phyloP scores from a whole-genome alignment of 1,140 invertebrate genomes.

The Colletes gigas region DNA sequence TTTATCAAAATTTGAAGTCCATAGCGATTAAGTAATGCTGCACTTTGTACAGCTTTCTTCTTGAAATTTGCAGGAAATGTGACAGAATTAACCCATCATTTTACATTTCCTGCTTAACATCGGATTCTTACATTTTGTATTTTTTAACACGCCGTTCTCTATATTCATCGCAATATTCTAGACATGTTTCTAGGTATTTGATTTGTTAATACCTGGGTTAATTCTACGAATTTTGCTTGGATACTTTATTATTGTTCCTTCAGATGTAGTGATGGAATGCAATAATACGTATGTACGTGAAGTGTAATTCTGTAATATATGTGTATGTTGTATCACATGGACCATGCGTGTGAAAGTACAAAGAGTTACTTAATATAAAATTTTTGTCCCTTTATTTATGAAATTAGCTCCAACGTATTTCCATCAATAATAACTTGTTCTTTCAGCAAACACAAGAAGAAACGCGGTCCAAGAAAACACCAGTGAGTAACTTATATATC shows the following conservation, averaged over 20 bases:
- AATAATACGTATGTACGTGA: conserved; percentile 29
- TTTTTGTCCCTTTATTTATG: conserved; percentile 60
- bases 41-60: conserved; percentile 17
- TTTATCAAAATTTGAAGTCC: conserved; percentile 55
- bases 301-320: conserved; percentile 31
- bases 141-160: conserved; percentile 73
- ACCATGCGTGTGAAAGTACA: conserved; percentile 13
- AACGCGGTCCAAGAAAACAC: conserved; percentile 73
- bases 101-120: conserved; percentile 45
- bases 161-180: conserved; percentile 59
- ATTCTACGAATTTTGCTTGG: conserved; percentile 34
- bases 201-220: conserved; percentile 59
- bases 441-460: conserved; percentile 80
- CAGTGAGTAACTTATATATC: conserved; percentile 71
- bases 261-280: conserved; percentile 2
- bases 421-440: conserved; percentile 66
- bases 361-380: conserved; percentile 31
- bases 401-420: conserved; percentile 56
- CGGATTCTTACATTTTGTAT: conserved; percentile 36
- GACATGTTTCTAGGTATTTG: conserved; percentile 42
- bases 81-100: conserved; percentile 64
- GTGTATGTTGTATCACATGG: conserved; percentile 22
- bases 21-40: conserved; percentile 11
- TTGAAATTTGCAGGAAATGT: conserved; percentile 54
- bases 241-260: conserved; percentile 23